These are phyloP conservation scores for Phyllostomus discolor DNA, from an alignment of 2,113 vertebrate genomes.

Conservation along the genomic window DNA sequence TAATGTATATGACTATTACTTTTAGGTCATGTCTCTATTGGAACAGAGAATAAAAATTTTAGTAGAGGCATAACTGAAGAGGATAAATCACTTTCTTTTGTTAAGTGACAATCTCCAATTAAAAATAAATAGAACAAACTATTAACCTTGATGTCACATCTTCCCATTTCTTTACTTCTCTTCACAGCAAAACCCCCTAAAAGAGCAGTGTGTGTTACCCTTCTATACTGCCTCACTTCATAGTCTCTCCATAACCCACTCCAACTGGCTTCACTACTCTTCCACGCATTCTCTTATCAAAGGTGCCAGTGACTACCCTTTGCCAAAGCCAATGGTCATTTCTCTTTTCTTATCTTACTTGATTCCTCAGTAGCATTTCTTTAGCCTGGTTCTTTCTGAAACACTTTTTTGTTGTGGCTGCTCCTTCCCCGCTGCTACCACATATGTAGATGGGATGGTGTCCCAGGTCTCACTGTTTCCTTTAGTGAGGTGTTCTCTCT, in stretches of 20 bases:
- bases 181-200: neutral
- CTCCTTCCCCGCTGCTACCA: neutral
- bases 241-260: fast-evolving
- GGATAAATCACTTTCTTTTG: neutral
- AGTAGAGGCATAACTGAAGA: neutral
- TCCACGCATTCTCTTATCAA: neutral
- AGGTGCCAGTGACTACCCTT: neutral
- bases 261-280: neutral
- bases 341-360: neutral
- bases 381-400: neutral
- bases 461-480: neutral
- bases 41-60: neutral
- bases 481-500: neutral
- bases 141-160: neutral
- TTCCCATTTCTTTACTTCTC: neutral
- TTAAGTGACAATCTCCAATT: neutral
- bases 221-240: neutral
- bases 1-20: neutral
- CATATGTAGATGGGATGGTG: neutral
- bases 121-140: neutral
- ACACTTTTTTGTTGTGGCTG: neutral
- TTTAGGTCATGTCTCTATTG: neutral
- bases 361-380: neutral
- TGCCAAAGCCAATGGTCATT: neutral
- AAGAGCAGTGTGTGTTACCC: neutral